phyloP scores from a whole-genome alignment of 2,113 vertebrate genomes.

The Callipepla californica region DNA sequence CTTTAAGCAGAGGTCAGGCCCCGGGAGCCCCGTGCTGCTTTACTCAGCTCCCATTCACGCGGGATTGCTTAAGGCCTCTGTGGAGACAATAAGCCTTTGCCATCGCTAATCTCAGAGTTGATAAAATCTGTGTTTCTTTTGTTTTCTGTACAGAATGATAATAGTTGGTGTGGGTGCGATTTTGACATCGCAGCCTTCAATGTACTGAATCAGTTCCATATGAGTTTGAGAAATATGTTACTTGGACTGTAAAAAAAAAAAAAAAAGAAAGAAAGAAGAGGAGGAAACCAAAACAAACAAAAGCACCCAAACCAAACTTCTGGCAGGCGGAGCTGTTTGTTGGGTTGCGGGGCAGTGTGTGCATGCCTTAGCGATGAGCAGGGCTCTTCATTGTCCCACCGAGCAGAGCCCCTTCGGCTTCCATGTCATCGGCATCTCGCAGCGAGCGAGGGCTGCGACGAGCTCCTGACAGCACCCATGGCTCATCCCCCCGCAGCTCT shows the following conservation, averaged over 20 bases:
- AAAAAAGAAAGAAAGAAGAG: background rate
- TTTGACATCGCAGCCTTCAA: background rate
- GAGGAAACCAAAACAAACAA: background rate
- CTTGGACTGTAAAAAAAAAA: background rate
- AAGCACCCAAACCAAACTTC: slow-evolving; percentile 1
- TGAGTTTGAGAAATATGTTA: background rate
- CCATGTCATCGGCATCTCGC: background rate
- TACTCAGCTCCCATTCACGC: background rate
- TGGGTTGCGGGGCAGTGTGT: background rate
- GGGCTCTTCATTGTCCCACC: background rate
- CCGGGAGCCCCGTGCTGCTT: background rate
- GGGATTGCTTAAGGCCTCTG: slow-evolving; percentile 7
- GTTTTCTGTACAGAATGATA: background rate
- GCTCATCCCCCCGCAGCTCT: background rate
- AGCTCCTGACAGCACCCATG: background rate
- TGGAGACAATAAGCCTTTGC: background rate
- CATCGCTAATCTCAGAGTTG: background rate
- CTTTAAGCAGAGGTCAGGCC: background rate
- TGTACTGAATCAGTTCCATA: slow-evolving; percentile 11
- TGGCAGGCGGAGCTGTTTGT: background rate
- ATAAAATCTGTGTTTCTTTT: slow-evolving; percentile 43
- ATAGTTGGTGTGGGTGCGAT: slow-evolving; percentile 4
- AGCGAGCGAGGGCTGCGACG: background rate
- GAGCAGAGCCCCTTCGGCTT: background rate
- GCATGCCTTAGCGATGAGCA: background rate